Conservation (phyloP, 2,888 invertebrate species). For the Athalia rosae region DNA sequence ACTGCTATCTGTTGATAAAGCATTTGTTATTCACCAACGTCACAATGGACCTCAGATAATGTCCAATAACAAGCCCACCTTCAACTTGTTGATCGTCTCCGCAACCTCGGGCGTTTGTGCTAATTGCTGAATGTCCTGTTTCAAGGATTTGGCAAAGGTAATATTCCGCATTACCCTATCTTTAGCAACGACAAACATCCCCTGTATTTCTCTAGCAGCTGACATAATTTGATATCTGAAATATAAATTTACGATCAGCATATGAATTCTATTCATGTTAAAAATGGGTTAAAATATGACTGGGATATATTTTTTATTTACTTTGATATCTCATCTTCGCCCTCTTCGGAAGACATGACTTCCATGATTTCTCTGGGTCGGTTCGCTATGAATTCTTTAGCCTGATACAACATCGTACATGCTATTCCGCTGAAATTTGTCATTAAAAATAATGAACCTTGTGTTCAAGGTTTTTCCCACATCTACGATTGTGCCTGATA, state of each 20-base stretch:
- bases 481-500: background rate
- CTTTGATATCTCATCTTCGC: constrained; percentile 60
- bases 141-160: constrained; percentile 86
- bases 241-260: constrained; percentile 51
- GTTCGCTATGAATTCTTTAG: constrained; percentile 74
- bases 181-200: constrained; percentile 85
- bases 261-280: background rate
- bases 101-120: constrained; percentile 77
- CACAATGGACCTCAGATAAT: background rate
- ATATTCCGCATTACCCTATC: constrained; percentile 88
- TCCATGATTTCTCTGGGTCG: constrained; percentile 68
- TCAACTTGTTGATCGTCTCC: constrained; percentile 79
- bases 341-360: constrained; percentile 46
- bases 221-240: constrained; percentile 77
- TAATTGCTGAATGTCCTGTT: constrained; percentile 79
- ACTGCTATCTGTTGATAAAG: constrained; percentile 67
- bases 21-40: background rate
- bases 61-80: constrained; percentile 66
- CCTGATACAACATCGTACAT: constrained; percentile 75
- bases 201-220: constrained; percentile 87
- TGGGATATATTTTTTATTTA: constrained; percentile 41
- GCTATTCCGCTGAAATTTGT: constrained; percentile 74
- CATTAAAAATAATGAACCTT: background rate
- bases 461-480: background rate
- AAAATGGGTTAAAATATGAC: background rate